Percentiles rank a stretch among this genome's conserved stretches.
Conservation (phyloP, 2,888 invertebrate genomes). For the Colletes collaris region DNA sequence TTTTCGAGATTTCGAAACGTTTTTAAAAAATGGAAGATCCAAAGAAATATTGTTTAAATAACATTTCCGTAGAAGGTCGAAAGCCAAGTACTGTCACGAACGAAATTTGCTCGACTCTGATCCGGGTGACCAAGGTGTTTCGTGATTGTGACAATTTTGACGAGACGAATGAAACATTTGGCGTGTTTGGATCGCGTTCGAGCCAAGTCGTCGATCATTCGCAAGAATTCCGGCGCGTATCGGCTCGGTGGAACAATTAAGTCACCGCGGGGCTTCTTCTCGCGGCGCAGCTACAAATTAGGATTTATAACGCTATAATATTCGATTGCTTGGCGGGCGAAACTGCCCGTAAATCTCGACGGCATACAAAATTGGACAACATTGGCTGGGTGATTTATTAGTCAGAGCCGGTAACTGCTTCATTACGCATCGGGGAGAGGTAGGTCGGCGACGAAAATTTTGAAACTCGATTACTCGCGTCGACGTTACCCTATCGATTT, state of each 20-base stretch:
- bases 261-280: conserved; percentile 15
- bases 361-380: conserved; percentile 59
- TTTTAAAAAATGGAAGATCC: no score
- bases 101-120: no score
- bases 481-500: conserved; percentile 8
- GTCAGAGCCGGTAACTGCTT: conserved; percentile 59
- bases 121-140: no score
- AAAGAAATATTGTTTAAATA: no score
- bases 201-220: no score
- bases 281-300: conserved; percentile 51
- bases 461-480: conserved; percentile 39
- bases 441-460: conserved; percentile 46
- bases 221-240: no score
- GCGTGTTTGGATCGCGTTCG: no score
- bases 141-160: no score
- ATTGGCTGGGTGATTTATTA: conserved; percentile 63
- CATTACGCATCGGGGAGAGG: conserved; percentile 46
- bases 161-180: no score
- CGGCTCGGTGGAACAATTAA: conserved; percentile 5
- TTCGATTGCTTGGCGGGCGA: conserved; percentile 52
- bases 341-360: conserved; percentile 55
- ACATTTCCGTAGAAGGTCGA: no score
- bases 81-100: no score
- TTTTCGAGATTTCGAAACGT: no score
- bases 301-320: conserved; percentile 56